These are phyloP conservation scores for Cyprinella venusta DNA, from an alignment of 2,797 vertebrate species.

Conservation along the genomic window DNA sequence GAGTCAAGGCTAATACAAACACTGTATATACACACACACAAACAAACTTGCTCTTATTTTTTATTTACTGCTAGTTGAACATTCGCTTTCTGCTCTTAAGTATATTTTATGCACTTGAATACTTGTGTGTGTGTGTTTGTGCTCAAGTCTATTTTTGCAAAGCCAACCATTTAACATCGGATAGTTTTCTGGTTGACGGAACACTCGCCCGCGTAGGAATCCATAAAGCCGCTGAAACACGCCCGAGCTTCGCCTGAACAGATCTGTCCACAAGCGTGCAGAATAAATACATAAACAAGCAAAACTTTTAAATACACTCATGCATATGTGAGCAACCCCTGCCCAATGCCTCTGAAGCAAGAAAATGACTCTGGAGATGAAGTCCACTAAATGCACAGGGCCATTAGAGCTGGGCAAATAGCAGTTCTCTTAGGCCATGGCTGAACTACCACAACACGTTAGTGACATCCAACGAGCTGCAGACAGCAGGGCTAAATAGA, in stretches of 20 bases:
- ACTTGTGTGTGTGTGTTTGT: constrained; percentile 35
- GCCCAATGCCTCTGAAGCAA: constrained; percentile 45
- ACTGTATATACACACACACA: background rate
- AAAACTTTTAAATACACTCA: constrained; percentile 54
- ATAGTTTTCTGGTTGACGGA: constrained; percentile 51
- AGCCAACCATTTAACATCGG: constrained; percentile 50
- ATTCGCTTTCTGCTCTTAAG: constrained; percentile 32
- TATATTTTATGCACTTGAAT: constrained; percentile 21
- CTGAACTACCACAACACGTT: constrained; percentile 47
- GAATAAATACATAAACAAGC: constrained; percentile 59
- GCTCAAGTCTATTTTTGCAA: constrained; percentile 35
- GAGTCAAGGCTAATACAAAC: constrained; percentile 26
- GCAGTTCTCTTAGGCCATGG: constrained; percentile 42
- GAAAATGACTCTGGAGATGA: constrained; percentile 58
- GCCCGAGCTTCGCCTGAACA: constrained; percentile 45
- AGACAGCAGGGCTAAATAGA: constrained; percentile 6
- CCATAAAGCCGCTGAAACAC: constrained; percentile 51
- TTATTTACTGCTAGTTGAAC: constrained; percentile 50
- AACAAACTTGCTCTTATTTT: constrained; percentile 43
- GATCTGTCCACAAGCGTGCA: constrained; percentile 17
- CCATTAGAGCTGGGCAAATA: constrained; percentile 47
- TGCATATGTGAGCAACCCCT: constrained; percentile 52
- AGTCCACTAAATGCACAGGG: constrained; percentile 47
- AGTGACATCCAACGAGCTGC: constrained; percentile 37
- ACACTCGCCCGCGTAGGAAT: constrained; percentile 43